Base-by-base conservation (phyloP, 2,888 invertebrate genomes). In the Heteropelma amictum region DNA sequence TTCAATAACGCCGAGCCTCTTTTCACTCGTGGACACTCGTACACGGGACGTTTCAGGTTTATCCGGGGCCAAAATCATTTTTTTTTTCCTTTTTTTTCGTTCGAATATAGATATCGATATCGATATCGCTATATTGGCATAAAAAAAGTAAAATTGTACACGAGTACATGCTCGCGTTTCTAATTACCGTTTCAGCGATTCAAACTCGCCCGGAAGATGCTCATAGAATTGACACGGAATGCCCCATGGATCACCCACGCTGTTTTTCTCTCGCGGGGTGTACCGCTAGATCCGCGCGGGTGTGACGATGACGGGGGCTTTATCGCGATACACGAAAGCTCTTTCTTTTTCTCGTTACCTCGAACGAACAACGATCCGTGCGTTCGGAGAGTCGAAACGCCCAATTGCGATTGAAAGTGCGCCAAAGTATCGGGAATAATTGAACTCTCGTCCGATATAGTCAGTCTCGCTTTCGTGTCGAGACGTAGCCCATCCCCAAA, bases 161-260 rank as follows among this genome's bases (percentile, higher is more conserved):
- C n/a, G n/a, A n/a, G n/a, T n/a, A n/a, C n/a, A n/a, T n/a, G n/a
- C n/a, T n/a, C n/a, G n/a, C n/a, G n/a, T n/a, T n/a, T n/a, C n/a
- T n/a, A n/a, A n/a, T n/a, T n/a, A n/a, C n/a, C n/a, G n/a, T n/a
- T n/a, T n/a, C n/a, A n/a, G n/a, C n/a, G n/a, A n/a, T n/a, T n/a
- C n/a, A n/a, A n/a, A n/a, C n/a, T n/a, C n/a, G n/a, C n/a, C n/a
- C n/a, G n/a, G n/a, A n/a, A n/a, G n/a, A n/a, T n/a, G n/a, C n/a
- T n/a, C n/a, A n/a, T n/a, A n/a, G n/a, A n/a, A n/a, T n/a, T n/a
- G n/a, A n/a, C n/a, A n/a, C n/a, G n/a, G n/a, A n/a, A n/a, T n/a
- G n/a, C n/a, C n/a, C n/a, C n/a, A n/a, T n/a, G 67, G 79, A 80
- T 79, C 81, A 80, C 81, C 80, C 81, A 80, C 81, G 77, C 78